Conservation (phyloP, 2,113 vertebrate species). For the Mohoua ochrocephala region DNA sequence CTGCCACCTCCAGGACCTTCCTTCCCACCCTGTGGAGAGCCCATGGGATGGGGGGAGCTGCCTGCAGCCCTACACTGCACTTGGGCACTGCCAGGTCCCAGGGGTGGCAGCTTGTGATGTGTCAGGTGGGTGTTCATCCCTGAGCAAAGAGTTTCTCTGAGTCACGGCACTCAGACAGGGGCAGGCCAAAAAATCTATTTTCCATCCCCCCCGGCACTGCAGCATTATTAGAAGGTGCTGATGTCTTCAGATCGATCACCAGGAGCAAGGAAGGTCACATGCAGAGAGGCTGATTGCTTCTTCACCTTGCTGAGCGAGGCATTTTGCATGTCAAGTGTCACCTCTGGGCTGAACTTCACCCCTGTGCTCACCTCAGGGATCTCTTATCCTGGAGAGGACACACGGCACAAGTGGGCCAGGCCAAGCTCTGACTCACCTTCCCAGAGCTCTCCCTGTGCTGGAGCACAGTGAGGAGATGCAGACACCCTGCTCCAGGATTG, state of each 20-base stretch:
- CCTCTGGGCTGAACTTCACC: background rate
- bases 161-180: background rate
- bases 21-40: background rate
- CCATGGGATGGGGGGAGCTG: background rate
- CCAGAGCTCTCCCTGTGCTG: background rate
- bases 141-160: background rate
- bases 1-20: background rate
- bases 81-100: background rate
- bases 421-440: background rate
- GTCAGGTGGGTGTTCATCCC: background rate
- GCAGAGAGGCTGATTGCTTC: background rate
- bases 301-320: background rate
- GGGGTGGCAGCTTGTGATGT: background rate
- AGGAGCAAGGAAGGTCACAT: background rate
- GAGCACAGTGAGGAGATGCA: background rate
- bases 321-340: background rate
- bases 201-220: background rate
- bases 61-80: background rate
- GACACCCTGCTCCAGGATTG: background rate
- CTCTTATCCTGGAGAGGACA: background rate
- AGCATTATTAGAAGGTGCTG: background rate
- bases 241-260: background rate
- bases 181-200: background rate
- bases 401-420: accelerated
- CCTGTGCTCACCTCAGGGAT: background rate